phyloP scores from a whole-genome alignment of 2,113 vertebrate species.

The Glaucidium brasilianum region DNA sequence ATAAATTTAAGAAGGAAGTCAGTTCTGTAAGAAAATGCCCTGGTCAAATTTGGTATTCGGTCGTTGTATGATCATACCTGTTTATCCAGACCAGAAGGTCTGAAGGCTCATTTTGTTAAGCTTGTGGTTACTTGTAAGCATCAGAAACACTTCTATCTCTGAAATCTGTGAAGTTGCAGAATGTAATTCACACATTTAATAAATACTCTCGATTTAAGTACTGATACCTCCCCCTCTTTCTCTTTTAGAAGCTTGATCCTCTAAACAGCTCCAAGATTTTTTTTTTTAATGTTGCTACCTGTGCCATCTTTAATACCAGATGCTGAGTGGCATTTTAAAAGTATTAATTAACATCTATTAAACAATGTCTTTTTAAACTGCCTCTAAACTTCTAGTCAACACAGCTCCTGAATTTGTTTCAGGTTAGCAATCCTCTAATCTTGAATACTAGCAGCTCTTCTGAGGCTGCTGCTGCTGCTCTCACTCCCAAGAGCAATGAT shows the following conservation, averaged over 20 bases:
- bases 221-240: background rate
- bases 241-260: background rate
- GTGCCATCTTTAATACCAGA: background rate
- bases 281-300: background rate
- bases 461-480: background rate
- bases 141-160: background rate
- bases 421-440: background rate
- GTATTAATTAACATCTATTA: background rate
- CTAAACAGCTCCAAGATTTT: background rate
- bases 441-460: background rate
- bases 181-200: background rate
- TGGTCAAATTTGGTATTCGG: background rate
- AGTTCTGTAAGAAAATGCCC: background rate
- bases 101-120: background rate
- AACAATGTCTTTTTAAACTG: background rate
- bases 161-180: background rate
- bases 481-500: background rate
- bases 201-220: background rate
- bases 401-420: background rate
- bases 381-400: background rate
- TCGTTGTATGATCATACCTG: background rate
- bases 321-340: background rate
- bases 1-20: background rate
- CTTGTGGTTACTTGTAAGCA: background rate
- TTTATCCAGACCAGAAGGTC: background rate